A percentile compares a stretch with the other conserved stretches of the same genome.
phyloP scores from a whole-genome alignment of 2,113 vertebrate genomes.

The Sphyrna mokarran region DNA sequence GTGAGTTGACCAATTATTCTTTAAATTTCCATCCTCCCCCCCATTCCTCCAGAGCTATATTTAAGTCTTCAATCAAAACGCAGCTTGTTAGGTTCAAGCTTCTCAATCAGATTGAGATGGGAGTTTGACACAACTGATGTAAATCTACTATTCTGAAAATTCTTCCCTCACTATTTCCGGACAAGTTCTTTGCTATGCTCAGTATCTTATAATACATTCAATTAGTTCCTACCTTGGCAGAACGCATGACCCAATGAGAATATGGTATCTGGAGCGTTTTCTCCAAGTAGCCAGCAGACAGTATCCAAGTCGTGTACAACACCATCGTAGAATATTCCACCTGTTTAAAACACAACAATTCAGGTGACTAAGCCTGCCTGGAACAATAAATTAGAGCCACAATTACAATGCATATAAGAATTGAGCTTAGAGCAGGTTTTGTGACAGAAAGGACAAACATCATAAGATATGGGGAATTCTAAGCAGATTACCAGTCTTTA shows the following conservation, averaged over 20 bases:
- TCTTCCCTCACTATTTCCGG: neutral
- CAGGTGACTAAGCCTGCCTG: neutral
- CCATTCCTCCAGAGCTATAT: neutral
- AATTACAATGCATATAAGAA: neutral
- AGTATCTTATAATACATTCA: neutral
- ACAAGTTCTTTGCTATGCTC: neutral
- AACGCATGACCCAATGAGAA: conserved; percentile 48
- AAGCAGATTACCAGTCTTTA: neutral
- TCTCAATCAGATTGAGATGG: neutral
- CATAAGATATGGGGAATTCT: neutral
- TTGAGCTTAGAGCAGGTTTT: neutral
- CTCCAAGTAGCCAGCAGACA: conserved; percentile 45
- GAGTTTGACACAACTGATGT: neutral
- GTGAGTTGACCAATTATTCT: neutral
- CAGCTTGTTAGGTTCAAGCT: neutral
- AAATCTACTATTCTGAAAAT: neutral
- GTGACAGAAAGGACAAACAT: neutral
- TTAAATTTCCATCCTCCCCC: neutral
- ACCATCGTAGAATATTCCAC: conserved; percentile 46
- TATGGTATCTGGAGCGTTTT: conserved; percentile 43
- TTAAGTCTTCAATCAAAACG: neutral
- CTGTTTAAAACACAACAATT: conserved; percentile 39
- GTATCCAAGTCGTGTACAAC: conserved; percentile 45
- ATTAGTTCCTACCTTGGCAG: conserved; percentile 46
- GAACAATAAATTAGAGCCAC: neutral